phyloP scores from a whole-genome alignment of 2,888 invertebrate genomes.

The Epistrophella euchroma region DNA sequence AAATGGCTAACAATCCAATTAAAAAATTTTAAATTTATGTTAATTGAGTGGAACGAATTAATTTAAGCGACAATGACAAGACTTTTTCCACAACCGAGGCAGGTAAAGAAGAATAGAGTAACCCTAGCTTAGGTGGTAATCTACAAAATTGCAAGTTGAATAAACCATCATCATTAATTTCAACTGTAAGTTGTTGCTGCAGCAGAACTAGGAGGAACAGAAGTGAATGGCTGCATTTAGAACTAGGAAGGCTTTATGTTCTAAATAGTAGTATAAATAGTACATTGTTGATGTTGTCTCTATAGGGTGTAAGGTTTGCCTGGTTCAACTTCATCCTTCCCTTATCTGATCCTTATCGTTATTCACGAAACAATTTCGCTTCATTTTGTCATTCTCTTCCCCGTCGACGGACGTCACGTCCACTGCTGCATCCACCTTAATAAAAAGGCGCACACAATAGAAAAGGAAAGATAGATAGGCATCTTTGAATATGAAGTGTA shows the following conservation, averaged over 20 bases:
- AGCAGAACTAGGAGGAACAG: background rate
- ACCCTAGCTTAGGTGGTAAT: conserved; percentile 55
- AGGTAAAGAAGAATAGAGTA: background rate
- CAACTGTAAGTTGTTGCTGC: conserved; percentile 49
- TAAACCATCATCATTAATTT: conserved; percentile 73
- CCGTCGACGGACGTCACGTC: background rate
- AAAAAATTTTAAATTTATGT: conserved; percentile 66
- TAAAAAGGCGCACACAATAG: conserved; percentile 59
- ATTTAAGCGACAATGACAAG: conserved; percentile 62
- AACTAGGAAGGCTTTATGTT: conserved; percentile 46
- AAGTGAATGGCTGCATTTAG: conserved; percentile 43
- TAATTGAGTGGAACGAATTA: conserved; percentile 74
- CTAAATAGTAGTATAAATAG: conserved; percentile 52
- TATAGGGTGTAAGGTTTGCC: conserved; percentile 62
- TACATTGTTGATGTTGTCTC: conserved; percentile 63
- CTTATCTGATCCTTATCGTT: conserved; percentile 72
- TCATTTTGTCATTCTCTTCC: conserved; percentile 55
- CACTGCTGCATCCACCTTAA: conserved; percentile 25
- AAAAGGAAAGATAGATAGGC: conserved; percentile 65
- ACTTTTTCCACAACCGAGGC: conserved; percentile 37
- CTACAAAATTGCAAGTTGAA: conserved; percentile 71
- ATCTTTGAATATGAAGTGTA: conserved; percentile 57
- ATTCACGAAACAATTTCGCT: conserved; percentile 74
- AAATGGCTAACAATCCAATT: conserved; percentile 61
- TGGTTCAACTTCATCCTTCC: conserved; percentile 47